A percentile compares a stretch with the other conserved stretches of the same genome.
These are phyloP conservation scores for Mesochorus sp. DNA, from an alignment of 2,888 invertebrate genomes.

Conservation along the genomic window DNA sequence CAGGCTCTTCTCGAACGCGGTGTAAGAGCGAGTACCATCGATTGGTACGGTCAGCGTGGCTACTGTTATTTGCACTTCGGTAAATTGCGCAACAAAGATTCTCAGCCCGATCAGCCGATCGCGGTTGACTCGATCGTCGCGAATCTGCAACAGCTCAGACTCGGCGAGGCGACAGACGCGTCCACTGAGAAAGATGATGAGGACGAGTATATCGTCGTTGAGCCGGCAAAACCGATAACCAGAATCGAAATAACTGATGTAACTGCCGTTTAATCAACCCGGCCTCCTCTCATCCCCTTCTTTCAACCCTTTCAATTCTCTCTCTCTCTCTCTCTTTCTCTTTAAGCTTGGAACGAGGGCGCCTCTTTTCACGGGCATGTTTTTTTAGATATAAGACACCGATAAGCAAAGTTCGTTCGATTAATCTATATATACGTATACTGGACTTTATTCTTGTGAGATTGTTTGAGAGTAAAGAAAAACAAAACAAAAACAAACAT, in stretches of 20 bases:
- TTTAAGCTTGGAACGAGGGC: constrained; percentile 4
- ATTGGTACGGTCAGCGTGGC: constrained; percentile 86
- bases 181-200: constrained; percentile 44
- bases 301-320: constrained; percentile 7
- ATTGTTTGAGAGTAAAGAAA: background rate
- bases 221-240: constrained; percentile 83
- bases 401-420: constrained; percentile 1
- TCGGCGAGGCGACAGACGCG: constrained; percentile 72
- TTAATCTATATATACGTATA: background rate
- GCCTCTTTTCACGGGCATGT: background rate
- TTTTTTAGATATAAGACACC: background rate
- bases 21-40: constrained; percentile 89
- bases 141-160: constrained; percentile 82
- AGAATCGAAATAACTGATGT: constrained; percentile 83
- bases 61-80: constrained; percentile 90
- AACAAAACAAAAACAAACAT: background rate
- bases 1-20: constrained; percentile 88
- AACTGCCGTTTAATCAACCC: constrained; percentile 80
- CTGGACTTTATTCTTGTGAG: constrained; percentile 41
- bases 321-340: constrained; percentile 5
- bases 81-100: constrained; percentile 82
- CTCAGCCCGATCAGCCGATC: constrained; percentile 74
- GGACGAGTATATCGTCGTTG: constrained; percentile 75
- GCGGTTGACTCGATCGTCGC: constrained; percentile 83
- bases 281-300: constrained; percentile 5